phyloP scores from a whole-genome alignment of 2,797 vertebrate species.

The Squalus acanthias region DNA sequence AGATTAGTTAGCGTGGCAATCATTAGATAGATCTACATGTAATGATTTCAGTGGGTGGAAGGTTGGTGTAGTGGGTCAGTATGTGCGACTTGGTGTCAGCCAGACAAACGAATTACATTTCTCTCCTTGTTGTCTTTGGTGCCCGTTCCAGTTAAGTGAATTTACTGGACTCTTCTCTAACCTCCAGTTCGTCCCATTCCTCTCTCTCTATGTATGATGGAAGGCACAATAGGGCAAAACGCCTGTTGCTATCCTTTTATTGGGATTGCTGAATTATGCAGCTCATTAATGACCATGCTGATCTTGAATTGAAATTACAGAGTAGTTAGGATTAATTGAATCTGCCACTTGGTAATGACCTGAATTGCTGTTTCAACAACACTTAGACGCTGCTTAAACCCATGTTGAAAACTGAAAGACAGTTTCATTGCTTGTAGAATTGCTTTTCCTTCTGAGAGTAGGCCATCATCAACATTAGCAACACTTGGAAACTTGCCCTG shows the following conservation, averaged over 20 bases:
- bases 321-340: conserved; percentile 9
- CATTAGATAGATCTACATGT: not conserved
- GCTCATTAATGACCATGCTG: not conserved
- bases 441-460: not conserved
- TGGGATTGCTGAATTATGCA: not conserved
- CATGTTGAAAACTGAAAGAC: not conserved
- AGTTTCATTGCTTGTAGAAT: not conserved
- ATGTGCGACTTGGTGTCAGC: not conserved
- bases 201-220: not conserved
- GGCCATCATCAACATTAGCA: not conserved
- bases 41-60: not conserved
- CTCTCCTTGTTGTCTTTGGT: not conserved
- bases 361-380: conserved; percentile 12
- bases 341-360: not conserved
- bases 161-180: not conserved
- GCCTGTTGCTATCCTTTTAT: not conserved
- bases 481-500: not conserved
- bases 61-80: not conserved
- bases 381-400: not conserved
- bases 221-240: not conserved
- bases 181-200: no score
- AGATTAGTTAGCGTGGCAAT: not conserved
- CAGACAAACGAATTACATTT: not conserved
- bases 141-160: not conserved
- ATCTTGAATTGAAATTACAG: not conserved